Conservation (phyloP, 2,113 vertebrate genomes). For the Hippolais icterina region DNA sequence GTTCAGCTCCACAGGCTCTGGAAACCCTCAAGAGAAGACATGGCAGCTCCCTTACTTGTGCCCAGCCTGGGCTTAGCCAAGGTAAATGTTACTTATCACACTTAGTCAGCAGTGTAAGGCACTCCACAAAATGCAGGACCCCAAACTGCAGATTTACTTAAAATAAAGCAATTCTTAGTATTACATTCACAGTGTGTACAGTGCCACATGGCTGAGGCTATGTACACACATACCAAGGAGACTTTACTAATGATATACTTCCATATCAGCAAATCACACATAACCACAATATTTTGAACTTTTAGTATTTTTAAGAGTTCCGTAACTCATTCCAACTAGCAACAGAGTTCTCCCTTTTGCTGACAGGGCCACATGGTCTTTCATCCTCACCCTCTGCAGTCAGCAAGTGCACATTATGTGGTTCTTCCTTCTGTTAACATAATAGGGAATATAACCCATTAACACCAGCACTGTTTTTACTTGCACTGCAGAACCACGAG, state of each 20-base stretch:
- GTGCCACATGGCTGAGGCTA: too few relatives aligned
- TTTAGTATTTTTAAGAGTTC: not conserved
- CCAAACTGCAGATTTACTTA: not conserved
- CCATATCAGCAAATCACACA: not conserved
- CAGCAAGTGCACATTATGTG: not conserved
- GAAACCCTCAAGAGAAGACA: not conserved
- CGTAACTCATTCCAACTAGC: not conserved
- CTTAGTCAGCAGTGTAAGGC: not conserved
- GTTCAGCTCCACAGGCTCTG: not conserved
- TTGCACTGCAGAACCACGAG: not conserved
- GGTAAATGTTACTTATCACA: not conserved
- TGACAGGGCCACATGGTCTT: not conserved
- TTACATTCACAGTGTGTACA: not conserved
- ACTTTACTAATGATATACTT: not conserved
- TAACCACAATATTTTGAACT: not conserved
- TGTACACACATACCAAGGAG: not conserved
- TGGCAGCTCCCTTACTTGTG: fast-evolving
- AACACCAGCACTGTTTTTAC: not conserved
- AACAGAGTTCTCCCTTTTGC: not conserved
- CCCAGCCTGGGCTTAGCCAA: not conserved
- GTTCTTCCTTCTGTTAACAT: not conserved
- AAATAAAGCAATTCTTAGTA: not conserved
- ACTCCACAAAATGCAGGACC: not conserved
- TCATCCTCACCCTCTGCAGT: not conserved
- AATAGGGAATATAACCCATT: not conserved